These are phyloP conservation scores for Drosophila infuscata DNA, from an alignment of 2,888 invertebrate species.

Conservation along the genomic window DNA sequence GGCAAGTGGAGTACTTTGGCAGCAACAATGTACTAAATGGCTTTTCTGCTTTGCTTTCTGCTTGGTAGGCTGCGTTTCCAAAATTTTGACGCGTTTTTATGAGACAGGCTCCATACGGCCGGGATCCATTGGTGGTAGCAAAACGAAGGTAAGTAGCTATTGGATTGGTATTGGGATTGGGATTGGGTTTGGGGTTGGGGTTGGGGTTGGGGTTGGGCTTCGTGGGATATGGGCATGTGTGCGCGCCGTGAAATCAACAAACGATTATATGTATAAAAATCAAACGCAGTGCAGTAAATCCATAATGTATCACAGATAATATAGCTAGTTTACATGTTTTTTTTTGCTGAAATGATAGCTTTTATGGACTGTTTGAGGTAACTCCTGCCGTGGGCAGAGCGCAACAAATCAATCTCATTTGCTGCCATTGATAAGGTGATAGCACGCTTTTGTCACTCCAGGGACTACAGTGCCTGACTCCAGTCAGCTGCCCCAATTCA, in stretches of 20 bases:
- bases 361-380: constrained; percentile 56
- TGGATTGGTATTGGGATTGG: neutral
- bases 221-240: constrained; percentile 57
- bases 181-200: neutral
- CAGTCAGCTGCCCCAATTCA: constrained; percentile 57
- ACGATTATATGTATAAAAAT: constrained; percentile 75
- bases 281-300: constrained; percentile 77
- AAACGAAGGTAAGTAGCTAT: constrained; percentile 92
- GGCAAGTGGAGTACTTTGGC: neutral
- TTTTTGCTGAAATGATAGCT: constrained; percentile 34
- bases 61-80: constrained; percentile 93
- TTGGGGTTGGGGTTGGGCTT: constrained; percentile 4
- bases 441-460: constrained; percentile 50
- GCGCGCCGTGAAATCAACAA: constrained; percentile 71
- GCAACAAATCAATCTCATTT: constrained; percentile 82
- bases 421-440: constrained; percentile 58
- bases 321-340: constrained; percentile 68
- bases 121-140: constrained; percentile 97
- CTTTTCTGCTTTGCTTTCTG: constrained; percentile 11
- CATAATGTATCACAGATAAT: constrained; percentile 71
- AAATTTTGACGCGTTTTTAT: constrained; percentile 97
- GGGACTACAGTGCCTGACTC: constrained; percentile 2
- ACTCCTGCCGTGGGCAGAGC: constrained; percentile 54
- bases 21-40: constrained; percentile 7
- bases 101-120: constrained; percentile 98